These are phyloP conservation scores for Tryphoninae sp. DNA, from an alignment of 2,888 invertebrate species.

Conservation along the genomic window DNA sequence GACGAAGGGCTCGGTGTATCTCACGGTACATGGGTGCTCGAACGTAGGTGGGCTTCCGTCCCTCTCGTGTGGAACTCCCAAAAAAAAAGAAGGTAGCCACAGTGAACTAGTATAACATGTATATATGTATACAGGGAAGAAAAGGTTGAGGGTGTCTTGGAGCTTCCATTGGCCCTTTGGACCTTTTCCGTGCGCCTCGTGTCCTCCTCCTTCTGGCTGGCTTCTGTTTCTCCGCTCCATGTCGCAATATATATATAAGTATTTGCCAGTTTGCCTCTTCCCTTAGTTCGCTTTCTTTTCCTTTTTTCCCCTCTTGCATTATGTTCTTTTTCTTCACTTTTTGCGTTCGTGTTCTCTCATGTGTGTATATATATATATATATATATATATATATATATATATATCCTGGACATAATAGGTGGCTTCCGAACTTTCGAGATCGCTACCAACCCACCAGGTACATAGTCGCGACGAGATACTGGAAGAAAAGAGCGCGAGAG, in stretches of 20 bases:
- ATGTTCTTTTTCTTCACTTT: constrained; percentile 23
- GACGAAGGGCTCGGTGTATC: constrained; percentile 39
- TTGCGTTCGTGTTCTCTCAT: constrained; percentile 1
- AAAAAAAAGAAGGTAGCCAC: constrained; percentile 25
- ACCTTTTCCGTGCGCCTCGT: constrained; percentile 50
- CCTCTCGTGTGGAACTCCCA: constrained; percentile 14
- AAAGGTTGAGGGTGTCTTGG: constrained; percentile 48
- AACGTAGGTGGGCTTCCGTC: constrained; percentile 44
- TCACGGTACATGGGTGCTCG: constrained; percentile 5
- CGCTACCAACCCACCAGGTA: constrained; percentile 49
- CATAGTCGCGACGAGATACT: constrained; percentile 11
- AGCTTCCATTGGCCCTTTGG: constrained; percentile 64
- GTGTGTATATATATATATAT: neutral
- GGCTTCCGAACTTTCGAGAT: constrained; percentile 58
- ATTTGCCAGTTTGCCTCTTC: constrained; percentile 46
- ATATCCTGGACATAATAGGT: neutral
- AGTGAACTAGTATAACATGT: neutral
- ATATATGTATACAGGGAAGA: constrained; percentile 10
- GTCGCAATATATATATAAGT: neutral
- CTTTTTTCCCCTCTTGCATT: constrained; percentile 45
- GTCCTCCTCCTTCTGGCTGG: constrained; percentile 43
- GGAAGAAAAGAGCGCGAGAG: constrained; percentile 10
- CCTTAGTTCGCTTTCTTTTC: constrained; percentile 31
- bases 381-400: constrained; percentile 33
- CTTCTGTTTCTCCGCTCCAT: constrained; percentile 41